Conservation (phyloP, 2,888 invertebrate species). For the Isoperla grammatica region DNA sequence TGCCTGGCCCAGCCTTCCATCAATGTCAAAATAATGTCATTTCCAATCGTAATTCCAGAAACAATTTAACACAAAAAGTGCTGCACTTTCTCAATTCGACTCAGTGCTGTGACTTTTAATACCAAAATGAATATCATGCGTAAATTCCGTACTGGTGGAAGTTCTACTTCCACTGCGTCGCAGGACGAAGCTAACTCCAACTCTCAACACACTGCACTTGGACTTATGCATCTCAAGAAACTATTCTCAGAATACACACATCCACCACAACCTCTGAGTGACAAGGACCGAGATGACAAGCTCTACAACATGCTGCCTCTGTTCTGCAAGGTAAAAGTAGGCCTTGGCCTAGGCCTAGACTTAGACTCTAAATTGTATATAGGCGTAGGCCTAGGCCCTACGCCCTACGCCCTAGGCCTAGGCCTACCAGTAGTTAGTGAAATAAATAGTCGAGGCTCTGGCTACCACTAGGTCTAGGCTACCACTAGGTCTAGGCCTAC, state of each 20-base stretch:
- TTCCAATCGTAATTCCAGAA: not conserved
- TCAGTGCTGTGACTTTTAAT: not conserved
- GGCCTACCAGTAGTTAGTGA: too few relatives aligned
- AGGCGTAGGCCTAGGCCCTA: too few relatives aligned
- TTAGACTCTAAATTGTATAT: too few relatives aligned
- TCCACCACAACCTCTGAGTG: conserved; percentile 72
- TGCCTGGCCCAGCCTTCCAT: too few relatives aligned
- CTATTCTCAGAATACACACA: conserved; percentile 92
- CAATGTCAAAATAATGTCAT: too few relatives aligned
- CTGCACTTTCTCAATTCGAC: not conserved
- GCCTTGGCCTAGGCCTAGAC: too few relatives aligned
- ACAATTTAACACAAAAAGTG: not conserved
- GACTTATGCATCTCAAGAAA: conserved; percentile 93
- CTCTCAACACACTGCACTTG: conserved; percentile 79
- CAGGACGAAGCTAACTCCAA: conserved; percentile 55
- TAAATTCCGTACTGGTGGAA: conserved; percentile 65
- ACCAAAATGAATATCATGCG: conserved; percentile 82
- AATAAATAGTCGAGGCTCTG: too few relatives aligned
- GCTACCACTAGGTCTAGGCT: too few relatives aligned
- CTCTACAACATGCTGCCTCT: conserved; percentile 96
- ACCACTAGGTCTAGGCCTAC: too few relatives aligned
- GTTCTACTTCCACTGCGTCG: conserved; percentile 51
- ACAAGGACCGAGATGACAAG: conserved; percentile 83
- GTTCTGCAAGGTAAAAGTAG: conserved; percentile 80
- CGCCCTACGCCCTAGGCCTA: too few relatives aligned